Evolutionary conservation across 2,888 invertebrate species (phyloP), one percentile per base, ranked within the genome.

Genomic region (Ctenicera cuprea): DNA sequence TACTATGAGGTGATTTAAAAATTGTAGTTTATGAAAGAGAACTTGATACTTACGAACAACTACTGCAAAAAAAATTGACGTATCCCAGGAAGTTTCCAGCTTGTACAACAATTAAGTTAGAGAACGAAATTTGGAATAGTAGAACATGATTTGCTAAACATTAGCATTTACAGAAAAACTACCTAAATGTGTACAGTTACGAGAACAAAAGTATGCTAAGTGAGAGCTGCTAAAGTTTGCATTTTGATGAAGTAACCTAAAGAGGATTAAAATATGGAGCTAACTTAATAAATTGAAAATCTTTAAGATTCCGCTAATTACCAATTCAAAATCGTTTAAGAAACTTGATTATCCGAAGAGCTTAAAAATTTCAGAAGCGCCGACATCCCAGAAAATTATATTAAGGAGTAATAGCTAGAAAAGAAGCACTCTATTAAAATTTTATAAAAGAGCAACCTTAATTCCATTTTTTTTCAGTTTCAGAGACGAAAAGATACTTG

Each of bases 271-370:
- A 54, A 30, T 54, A 30, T 1, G 30, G 12, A 33, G 4, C 54
- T n/a, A 54, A 30, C 54, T 54, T 54, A 30, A 54, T 54, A 54
- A 22, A 54, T 54, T 14, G 22, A 12, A 22, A 50, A 50, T 50
- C 50, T 22, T 50, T 50, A 11, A 50, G 50, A 50, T 50, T 20
- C 54, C 54, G 54, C 30, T 54, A 54, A 54, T 54, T 54, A 54
- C 54, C 54, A 54, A 54, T 54, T 54, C 54, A 54, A 54, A 30
- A 54, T 54, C 54, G 54, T 54, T 54, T 54, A 54, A 54, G 54
- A 30, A 54, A 54, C 54, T 54, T 30, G 54, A 54, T 54, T 54
- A 54, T 54, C 54, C 30, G 33, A 30, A 54, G 33, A 30, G 30
- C 33, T 54, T 54, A 14, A 54, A 54, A 54, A 30, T 54, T 54